Evolutionary conservation across 2,888 invertebrate genomes (phyloP).

Genomic region (Lordiphosa andalusiaca): DNA sequence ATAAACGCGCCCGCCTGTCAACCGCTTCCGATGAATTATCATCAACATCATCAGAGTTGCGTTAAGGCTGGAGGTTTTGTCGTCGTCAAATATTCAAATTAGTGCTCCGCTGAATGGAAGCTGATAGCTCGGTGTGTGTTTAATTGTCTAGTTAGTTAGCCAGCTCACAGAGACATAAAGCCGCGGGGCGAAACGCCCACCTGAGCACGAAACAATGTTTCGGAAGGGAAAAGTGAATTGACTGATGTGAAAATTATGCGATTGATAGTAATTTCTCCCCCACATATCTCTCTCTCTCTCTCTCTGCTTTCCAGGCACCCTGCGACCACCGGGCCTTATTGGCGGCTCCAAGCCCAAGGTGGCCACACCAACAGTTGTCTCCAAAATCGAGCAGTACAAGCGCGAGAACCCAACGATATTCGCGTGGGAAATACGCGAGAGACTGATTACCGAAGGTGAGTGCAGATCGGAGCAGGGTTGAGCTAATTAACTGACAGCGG

Average conservation of each 20-base stretch:
- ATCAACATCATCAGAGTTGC: conserved; percentile 33
- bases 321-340: conserved; percentile 93
- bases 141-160: conserved; percentile 64
- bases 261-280: conserved; percentile 4
- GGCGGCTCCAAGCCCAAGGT: conserved; percentile 99
- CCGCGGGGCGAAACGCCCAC: conserved; percentile 66
- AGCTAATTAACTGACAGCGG: conserved; percentile 70
- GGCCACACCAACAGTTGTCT: conserved; percentile 97
- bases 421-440: conserved; percentile 99
- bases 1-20: conserved; percentile 74
- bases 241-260: conserved; percentile 66
- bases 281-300: neutral
- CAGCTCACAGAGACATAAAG: conserved; percentile 21
- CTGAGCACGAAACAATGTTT: conserved; percentile 17
- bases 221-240: conserved; percentile 18
- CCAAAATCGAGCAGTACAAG: conserved; percentile 99
- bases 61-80: conserved; percentile 3
- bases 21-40: conserved; percentile 71
- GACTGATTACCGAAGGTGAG: conserved; percentile 97
- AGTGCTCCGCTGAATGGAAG: conserved; percentile 54
- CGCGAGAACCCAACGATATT: conserved; percentile 98
- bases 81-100: conserved; percentile 69
- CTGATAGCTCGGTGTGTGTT: conserved; percentile 37
- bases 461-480: conserved; percentile 23
- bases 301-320: conserved; percentile 85